Evolutionary conservation across 2,797 vertebrate species (phyloP), one percentile per base, ranked within the genome.

Genomic region (Chelon auratus): DNA sequence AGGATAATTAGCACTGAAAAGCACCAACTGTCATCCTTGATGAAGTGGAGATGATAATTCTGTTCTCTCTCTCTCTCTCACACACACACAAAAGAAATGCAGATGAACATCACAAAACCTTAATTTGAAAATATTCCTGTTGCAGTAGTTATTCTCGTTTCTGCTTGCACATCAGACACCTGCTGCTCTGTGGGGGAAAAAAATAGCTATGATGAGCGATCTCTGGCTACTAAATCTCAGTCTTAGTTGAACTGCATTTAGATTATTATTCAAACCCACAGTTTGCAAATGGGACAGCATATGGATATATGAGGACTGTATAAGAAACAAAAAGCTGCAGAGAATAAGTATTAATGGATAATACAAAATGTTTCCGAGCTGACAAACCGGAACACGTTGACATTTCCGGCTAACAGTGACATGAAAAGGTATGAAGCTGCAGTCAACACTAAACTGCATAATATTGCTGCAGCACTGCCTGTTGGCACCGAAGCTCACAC

Each of bases 1-100:
- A 71, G n/a, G 3, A 64, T 59, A 33, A 64, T 54, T 59, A 57
- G 12, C 36, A 26, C 18, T 64, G 17, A 43, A 51, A 63, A 51
- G 5, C 26, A 42, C 51, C 30, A 66, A 54, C 17, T 36, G 14
- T 33, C 3, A 4, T 51, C 63, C 33, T 51, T 63, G 45, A 72
- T 65, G 40, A 61, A 45, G 56, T 39, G n/a, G 45, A 17, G 20
- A 64, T 30, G 20, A 18, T 22, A 14, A 59, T 48, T 40, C 11
- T 45, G 37, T 53, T 43, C 24, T 17, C 37, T 24, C 24, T 24
- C 24, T 24, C 24, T 24, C n/a, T n/a, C n/a, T 22, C 3, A 47
- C n/a, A 18, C 17, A 9, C 9, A 10, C n/a, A 48, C 42, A 48
- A 20, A 24, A 43, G 18, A 47, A 11, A 42, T 43, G 40, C 42